Percentiles rank a stretch among this genome's conserved stretches.
Evolutionary conservation across 2,797 vertebrate genomes (phyloP).

Genomic region (Thamnophis elegans): DNA sequence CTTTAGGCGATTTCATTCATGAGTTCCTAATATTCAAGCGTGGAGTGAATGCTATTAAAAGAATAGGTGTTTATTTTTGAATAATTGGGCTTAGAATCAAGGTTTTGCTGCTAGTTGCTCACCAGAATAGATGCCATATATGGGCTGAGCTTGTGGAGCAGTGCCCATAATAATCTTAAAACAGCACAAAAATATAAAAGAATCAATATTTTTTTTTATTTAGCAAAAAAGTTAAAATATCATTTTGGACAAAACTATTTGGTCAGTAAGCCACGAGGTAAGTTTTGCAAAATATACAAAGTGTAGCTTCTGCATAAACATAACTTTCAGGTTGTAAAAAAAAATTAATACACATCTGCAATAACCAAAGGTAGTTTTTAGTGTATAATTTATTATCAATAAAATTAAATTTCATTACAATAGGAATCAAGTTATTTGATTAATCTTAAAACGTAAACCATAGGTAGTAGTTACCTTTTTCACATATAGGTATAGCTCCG

Average conservation of each 20-base stretch:
- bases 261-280: conserved; percentile 94
- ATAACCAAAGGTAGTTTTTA: conserved; percentile 71
- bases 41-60: neutral
- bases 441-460: conserved; percentile 76
- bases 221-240: conserved; percentile 80
- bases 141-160: neutral
- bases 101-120: neutral
- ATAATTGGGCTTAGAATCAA: neutral
- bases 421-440: conserved; percentile 69
- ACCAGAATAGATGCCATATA: neutral
- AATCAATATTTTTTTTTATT: conserved; percentile 80
- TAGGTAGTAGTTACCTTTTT: conserved; percentile 77
- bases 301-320: conserved; percentile 71
- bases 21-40: neutral
- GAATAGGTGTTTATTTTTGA: neutral
- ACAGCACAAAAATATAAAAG: conserved; percentile 65
- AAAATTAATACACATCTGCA: conserved; percentile 74
- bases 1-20: neutral
- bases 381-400: conserved; percentile 82
- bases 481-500: conserved; percentile 76
- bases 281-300: conserved; percentile 80
- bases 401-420: conserved; percentile 79
- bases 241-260: conserved; percentile 81
- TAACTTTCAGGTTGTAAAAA: conserved; percentile 57
- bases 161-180: conserved; percentile 50